A percentile compares a stretch with the other conserved stretches of the same genome.
These are phyloP conservation scores for Panurus biarmicus DNA, from an alignment of 2,113 vertebrate genomes.

Conservation along the genomic window DNA sequence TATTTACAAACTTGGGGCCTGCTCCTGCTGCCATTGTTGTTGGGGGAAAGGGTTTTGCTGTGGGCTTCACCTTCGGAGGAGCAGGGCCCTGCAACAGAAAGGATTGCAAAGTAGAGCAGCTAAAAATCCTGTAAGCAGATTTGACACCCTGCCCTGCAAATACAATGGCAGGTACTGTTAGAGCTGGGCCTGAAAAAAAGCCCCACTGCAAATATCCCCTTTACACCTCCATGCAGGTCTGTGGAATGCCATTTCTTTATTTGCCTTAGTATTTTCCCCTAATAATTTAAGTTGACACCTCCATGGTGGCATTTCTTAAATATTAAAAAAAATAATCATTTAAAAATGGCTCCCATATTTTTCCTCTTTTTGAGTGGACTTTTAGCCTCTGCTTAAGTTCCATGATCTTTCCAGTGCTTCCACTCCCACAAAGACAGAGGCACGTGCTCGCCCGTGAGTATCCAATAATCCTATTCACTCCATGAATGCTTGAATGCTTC, in stretches of 20 bases:
- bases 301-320: background rate
- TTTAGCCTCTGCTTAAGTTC: background rate
- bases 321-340: accelerated
- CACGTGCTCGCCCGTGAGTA: background rate
- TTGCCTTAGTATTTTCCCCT: background rate
- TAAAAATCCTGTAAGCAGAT: conserved; percentile 26
- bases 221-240: background rate
- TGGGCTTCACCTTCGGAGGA: background rate
- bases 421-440: background rate
- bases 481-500: background rate
- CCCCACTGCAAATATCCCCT: background rate
- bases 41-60: background rate
- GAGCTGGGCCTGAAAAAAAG: background rate
- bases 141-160: conserved; percentile 16
- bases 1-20: conserved; percentile 16
- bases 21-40: background rate
- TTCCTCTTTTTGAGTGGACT: background rate
- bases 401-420: background rate
- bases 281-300: conserved; percentile 11
- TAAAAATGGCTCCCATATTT: background rate
- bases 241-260: conserved; percentile 20
- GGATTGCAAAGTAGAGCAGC: background rate
- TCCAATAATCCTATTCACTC: conserved; percentile 20
- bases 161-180: conserved; percentile 32
- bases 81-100: background rate